phyloP scores from a whole-genome alignment of 2,797 vertebrate genomes.

The Ptychobarbus kaznakovi region DNA sequence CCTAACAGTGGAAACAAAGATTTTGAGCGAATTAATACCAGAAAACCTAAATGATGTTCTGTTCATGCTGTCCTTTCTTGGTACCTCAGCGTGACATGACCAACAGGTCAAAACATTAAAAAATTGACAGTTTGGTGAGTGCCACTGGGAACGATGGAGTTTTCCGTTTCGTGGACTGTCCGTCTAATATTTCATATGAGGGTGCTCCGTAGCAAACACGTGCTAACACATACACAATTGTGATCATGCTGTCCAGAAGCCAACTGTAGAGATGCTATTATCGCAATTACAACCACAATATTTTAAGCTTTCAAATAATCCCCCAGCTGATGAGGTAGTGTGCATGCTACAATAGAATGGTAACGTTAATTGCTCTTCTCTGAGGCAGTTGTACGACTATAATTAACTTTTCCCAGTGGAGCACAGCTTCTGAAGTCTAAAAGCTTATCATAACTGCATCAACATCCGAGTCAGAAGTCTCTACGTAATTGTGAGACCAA shows the following conservation, averaged over 20 bases:
- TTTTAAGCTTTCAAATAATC: constrained; percentile 37
- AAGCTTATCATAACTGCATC: constrained; percentile 22
- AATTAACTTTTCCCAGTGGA: constrained; percentile 35
- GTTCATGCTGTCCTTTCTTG: constrained; percentile 1
- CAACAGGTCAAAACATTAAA: constrained; percentile 52
- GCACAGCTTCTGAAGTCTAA: constrained; percentile 26
- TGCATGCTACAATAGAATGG: constrained; percentile 22
- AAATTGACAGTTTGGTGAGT: constrained; percentile 60
- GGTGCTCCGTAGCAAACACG: constrained; percentile 1
- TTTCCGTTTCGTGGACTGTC: constrained; percentile 58
- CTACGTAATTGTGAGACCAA: constrained; percentile 6
- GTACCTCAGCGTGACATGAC: constrained; percentile 43
- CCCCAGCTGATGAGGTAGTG: constrained; percentile 12
- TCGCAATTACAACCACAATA: constrained; percentile 41
- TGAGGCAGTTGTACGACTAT: constrained; percentile 27
- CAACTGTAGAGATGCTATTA: constrained; percentile 33
- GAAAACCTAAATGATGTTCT: constrained; percentile 6
- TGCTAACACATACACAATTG: constrained; percentile 41
- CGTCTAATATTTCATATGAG: constrained; percentile 60
- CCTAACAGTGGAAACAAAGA: background rate
- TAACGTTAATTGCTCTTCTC: constrained; percentile 16
- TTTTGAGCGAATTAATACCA: background rate
- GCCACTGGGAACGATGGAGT: constrained; percentile 57
- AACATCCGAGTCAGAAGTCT: constrained; percentile 19
- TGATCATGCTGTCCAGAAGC: constrained; percentile 33